Evolutionary conservation across 2,888 invertebrate genomes (phyloP).

Genomic region (Epirrhoe tristata): DNA sequence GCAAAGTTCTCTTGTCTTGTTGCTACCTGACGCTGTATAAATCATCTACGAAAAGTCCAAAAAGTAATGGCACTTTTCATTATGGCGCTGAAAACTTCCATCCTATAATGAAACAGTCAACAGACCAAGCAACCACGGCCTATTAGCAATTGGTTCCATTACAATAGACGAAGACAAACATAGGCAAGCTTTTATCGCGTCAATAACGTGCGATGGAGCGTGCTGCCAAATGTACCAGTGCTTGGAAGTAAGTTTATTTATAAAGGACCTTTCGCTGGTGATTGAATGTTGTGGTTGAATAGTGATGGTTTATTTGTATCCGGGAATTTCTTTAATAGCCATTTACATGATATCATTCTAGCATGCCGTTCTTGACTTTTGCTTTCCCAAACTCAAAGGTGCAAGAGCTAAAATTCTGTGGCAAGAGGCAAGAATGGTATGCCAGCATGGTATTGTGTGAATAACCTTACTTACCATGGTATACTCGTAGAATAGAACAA

Average conservation of each 20-base stretch:
- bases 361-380: too few relatives aligned
- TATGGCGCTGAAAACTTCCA: background rate
- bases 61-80: too few relatives aligned
- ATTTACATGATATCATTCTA: too few relatives aligned
- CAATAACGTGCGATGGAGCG: conserved; percentile 58
- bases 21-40: too few relatives aligned
- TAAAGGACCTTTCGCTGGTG: conserved; percentile 32
- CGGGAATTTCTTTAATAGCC: background rate
- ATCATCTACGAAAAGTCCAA: too few relatives aligned
- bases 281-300: conserved; percentile 33
- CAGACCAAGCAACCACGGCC: conserved; percentile 11
- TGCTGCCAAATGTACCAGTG: conserved; percentile 52
- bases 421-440: too few relatives aligned
- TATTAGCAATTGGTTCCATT: conserved; percentile 19
- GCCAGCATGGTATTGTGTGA: too few relatives aligned
- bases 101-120: background rate
- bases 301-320: conserved; percentile 26
- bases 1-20: too few relatives aligned
- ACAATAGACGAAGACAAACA: conserved; percentile 47
- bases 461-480: too few relatives aligned
- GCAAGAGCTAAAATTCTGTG: too few relatives aligned
- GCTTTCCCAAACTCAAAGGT: too few relatives aligned
- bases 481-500: too few relatives aligned
- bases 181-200: conserved; percentile 54
- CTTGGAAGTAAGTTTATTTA: conserved; percentile 35